phyloP scores from a whole-genome alignment of 2,797 vertebrate species.

The Poecilia gillii region DNA sequence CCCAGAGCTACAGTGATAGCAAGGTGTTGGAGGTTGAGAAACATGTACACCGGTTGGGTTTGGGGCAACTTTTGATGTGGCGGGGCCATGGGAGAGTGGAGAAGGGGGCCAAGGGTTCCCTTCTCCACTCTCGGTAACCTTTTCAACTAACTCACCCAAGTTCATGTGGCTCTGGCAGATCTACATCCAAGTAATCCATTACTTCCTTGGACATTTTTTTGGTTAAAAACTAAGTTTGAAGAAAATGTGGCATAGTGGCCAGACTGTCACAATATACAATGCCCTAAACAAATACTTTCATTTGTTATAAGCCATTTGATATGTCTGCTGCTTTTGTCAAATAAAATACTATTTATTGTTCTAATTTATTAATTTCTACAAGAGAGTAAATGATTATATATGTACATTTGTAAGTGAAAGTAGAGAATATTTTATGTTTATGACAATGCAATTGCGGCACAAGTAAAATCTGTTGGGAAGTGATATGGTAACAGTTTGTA shows the following conservation, averaged over 20 bases:
- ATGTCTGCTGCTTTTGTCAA: conserved; percentile 85
- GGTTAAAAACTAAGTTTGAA: conserved; percentile 48
- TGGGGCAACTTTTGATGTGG: conserved; percentile 20
- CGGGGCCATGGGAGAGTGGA: conserved; percentile 32
- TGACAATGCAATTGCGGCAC: conserved; percentile 60
- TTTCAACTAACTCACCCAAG: conserved; percentile 58
- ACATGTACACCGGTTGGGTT: conserved; percentile 68
- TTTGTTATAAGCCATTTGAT: conserved; percentile 67
- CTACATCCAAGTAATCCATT: conserved; percentile 49
- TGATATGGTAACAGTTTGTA: conserved; percentile 41
- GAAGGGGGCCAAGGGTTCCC: conserved; percentile 71
- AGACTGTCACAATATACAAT: conserved; percentile 33
- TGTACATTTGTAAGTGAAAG: conserved; percentile 72
- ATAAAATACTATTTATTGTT: conserved; percentile 91
- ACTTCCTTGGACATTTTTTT: conserved; percentile 72
- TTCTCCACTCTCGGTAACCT: conserved; percentile 77
- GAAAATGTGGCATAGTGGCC: conserved; percentile 60
- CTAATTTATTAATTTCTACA: conserved; percentile 92
- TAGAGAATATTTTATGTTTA: conserved; percentile 58
- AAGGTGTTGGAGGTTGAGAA: conserved; percentile 87
- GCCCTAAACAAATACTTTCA: conserved; percentile 40
- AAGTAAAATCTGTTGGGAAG: conserved; percentile 56
- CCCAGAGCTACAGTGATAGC: conserved; percentile 81
- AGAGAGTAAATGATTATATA: conserved; percentile 64
- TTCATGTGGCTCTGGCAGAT: conserved; percentile 40